These are phyloP conservation scores for Tachycineta bicolor DNA, from an alignment of 2,113 vertebrate species.

Conservation along the genomic window DNA sequence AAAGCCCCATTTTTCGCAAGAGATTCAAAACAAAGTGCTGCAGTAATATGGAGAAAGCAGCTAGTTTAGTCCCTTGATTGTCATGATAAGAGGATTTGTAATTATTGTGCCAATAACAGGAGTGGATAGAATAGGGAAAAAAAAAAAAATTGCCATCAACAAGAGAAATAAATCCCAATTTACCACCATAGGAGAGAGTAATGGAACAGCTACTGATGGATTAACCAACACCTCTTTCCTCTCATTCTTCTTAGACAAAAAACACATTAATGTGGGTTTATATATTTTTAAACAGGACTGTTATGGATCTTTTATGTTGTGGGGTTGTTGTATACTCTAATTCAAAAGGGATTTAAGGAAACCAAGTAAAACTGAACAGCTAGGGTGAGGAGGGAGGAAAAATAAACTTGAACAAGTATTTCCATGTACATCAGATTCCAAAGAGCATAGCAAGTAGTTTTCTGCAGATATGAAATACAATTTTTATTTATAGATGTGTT, in stretches of 20 bases:
- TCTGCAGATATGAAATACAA: background rate
- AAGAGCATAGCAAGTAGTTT: background rate
- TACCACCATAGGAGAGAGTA: background rate
- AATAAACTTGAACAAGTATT: background rate
- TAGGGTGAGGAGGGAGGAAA: background rate
- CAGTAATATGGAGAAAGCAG: background rate
- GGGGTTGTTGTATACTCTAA: background rate
- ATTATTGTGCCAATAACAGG: conserved; percentile 24
- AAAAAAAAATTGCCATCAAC: background rate
- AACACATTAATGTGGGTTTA: background rate
- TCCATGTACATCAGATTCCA: background rate
- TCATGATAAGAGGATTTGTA: conserved; percentile 21
- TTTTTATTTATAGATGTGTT: background rate
- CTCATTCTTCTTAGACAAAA: background rate
- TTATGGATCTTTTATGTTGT: background rate
- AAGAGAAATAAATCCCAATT: conserved; percentile 19
- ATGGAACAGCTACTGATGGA: background rate
- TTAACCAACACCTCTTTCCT: background rate
- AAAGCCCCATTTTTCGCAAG: background rate
- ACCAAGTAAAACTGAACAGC: background rate
- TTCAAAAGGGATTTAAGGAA: conserved; percentile 4
- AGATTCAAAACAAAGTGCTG: conserved; percentile 30
- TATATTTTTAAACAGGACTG: background rate
- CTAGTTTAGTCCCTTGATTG: conserved; percentile 20
- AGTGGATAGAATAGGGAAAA: background rate